These are phyloP conservation scores for Chondrilla cf. caribensis DNA, from an alignment of 37 sponge, comb jelly and placozoan genomes.

Conservation along the genomic window DNA sequence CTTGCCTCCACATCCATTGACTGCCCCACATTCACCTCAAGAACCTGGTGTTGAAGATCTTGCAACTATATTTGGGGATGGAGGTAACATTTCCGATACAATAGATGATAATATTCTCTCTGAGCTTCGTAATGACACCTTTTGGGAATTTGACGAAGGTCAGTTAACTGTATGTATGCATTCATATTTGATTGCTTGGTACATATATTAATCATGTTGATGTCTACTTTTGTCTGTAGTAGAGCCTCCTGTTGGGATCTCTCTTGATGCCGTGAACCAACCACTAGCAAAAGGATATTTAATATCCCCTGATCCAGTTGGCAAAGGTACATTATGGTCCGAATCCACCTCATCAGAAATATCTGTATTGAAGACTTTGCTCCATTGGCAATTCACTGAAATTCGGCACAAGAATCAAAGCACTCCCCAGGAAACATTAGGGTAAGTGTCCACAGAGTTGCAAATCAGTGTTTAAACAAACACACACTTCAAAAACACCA, in stretches of 20 bases:
- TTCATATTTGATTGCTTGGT: too few relatives aligned
- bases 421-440: constrained; percentile 71
- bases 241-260: constrained; percentile 22
- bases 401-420: constrained; percentile 36
- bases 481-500: not conserved
- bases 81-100: too few relatives aligned
- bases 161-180: too few relatives aligned
- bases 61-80: not conserved
- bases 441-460: constrained; percentile 41
- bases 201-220: too few relatives aligned
- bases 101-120: constrained; percentile 15
- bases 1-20: constrained; percentile 53
- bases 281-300: constrained; percentile 76
- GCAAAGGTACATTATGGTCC: constrained; percentile 56
- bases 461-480: not conserved
- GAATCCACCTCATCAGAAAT: constrained; percentile 1
- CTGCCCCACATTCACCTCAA: constrained; percentile 25
- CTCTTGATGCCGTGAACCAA: constrained; percentile 31
- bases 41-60: constrained; percentile 30
- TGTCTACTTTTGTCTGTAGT: not conserved
- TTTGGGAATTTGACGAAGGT: not conserved
- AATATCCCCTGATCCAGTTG: constrained; percentile 66
- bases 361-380: constrained; percentile 31
- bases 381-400: constrained; percentile 63
- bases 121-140: not conserved